Base-by-base conservation (phyloP, 2,888 invertebrate species). In the Amiota communis region DNA sequence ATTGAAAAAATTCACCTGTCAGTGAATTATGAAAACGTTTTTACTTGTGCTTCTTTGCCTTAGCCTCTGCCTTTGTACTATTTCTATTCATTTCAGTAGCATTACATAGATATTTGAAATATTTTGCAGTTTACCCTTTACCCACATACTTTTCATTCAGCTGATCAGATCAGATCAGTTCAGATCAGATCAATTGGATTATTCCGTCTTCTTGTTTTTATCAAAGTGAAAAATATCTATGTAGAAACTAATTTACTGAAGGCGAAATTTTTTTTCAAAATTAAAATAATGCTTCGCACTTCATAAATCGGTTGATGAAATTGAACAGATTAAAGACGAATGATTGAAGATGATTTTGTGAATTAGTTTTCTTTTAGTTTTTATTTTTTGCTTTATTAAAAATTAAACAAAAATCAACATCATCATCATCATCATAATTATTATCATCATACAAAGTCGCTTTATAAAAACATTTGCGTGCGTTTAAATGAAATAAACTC, bases 381-480 rank as follows among this genome's bases (percentile, higher is more conserved):
- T 57, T 57, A 1, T 17, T 15, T 15, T 57, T 17, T 15, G 1
- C 8, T 36, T 36, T 15, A 57, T 15, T 17, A 17, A 15, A 57
- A 57, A 57, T 17, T 57, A 57, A 17, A 12, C 53, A 57, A 57
- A 13, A 57, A 57, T 57, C 17, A 15, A 57, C 59, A 59, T 12
- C 8, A 17, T 4, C 59, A 20, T 20, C 15, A 12, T 17, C 20
- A 59, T 17, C 15, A 59, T 59, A 4, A 59, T 59, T 23, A 23
- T 23, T 3, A 59, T 59, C 36, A 36, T 36, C 36, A 36, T 36
- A 59, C 71, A 77, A 79, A 77, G 73, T 79, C 79, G 83, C 85
- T 85, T 81, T 83, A 85, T 83, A 85, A 83, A 83, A 80, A 85
- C 85, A 83, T 85, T 83, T 79, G 81, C 83, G 80, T 81, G 12